Evolutionary conservation across 2,113 vertebrate genomes (phyloP), one percentile per base, ranked within the genome.

Genomic region (Phyllostomus hastatus): DNA sequence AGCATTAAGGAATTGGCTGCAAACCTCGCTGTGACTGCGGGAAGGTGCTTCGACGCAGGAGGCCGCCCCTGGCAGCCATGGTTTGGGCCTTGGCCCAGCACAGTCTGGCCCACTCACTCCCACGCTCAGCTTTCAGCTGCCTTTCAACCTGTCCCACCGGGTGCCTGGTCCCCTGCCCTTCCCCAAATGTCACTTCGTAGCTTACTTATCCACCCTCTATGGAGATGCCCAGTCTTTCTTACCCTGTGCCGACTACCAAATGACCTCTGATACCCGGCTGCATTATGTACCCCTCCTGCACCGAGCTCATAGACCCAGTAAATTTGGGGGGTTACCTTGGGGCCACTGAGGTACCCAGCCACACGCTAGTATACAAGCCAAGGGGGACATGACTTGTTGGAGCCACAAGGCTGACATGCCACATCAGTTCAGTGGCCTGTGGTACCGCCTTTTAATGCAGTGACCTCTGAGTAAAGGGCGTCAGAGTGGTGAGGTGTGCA

Each of bases 391-490:
- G 35, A 59, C 28, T 26, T 10, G 0, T 0, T n/a, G 14, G 54
- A 82, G 67, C 70, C 52, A 46, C 10, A 24, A 86, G 43, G 52
- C 33, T 9, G 69, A 16, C 9, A 4, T 5, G 33, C 22, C 46
- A 10, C 72, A 5, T 80, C 26, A 1, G 70, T 28, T 85, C 92
- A 69, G 0, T 4, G 59, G 84, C 70, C 85, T 20, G 0, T 20
- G 19, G 15, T 5, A 15, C 81, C 24, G 41, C 2, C 10, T 57
- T 70, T 38, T 94, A 86, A 87, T 70, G 87, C 90, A 90, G 90
- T n/a, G 28, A 89, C 59, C 87, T 86, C 92, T 76, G 90, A 86
- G 24, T n/a, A 86, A 1, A 90, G 76, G 85, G 90, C 91, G 72
- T 90, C 61, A 28, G 88, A 16, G 88, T 38, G 28, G 9, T 20